Evolutionary conservation across 37 sponge, comb jelly and placozoan genomes (phyloP), one percentile per base, ranked within the genome.

Genomic region (Chondrosia reniformis): DNA sequence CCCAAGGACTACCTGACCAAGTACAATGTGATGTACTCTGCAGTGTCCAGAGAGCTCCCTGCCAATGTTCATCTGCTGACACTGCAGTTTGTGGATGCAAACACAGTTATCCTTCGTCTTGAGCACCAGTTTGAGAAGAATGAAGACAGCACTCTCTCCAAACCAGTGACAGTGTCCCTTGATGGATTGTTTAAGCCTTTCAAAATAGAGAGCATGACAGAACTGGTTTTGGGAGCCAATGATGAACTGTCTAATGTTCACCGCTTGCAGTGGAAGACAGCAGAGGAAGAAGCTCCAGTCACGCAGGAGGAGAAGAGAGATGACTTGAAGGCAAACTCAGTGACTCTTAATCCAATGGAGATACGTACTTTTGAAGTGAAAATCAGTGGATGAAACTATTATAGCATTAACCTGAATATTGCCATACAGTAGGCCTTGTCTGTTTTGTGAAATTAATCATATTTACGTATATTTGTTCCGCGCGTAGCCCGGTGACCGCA

Each of bases 21-120:
- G 33, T 83, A 77, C 66, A 65, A 63, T 21, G 43, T 80, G 1
- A 44, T 34, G 43, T 69, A 69, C 72, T 39, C 72, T 40, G n/a
- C 36, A 21, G 42, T 30, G n/a, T 3, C 72, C 4, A 34, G 41
- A 13, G 81, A 80, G 2, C 80, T 94, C 27, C 95, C 95, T 24
- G 12, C 41, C 22, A 87, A 94, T 63, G 93, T 94, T 36, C 91
- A 94, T 67, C 80, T 94, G 12, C 74, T 94, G 43, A 89, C 95
- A 17, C 77, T 94, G 32, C 55, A 80, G 76, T 30, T 37, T 25
- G 33, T 81, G 32, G 46, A 36, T 1, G 45, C 25, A 13, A 78
- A 57, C 55, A 84, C 61, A 34, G 25, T 74, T 10, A 67, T 93
- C 7, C 46, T 93, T 10, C 57, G 94, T 25, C 43, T 93, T 69